Evolutionary conservation across 2,113 vertebrate species (phyloP), one percentile per base, ranked within the genome.

Genomic region (Urocolius indicus): DNA sequence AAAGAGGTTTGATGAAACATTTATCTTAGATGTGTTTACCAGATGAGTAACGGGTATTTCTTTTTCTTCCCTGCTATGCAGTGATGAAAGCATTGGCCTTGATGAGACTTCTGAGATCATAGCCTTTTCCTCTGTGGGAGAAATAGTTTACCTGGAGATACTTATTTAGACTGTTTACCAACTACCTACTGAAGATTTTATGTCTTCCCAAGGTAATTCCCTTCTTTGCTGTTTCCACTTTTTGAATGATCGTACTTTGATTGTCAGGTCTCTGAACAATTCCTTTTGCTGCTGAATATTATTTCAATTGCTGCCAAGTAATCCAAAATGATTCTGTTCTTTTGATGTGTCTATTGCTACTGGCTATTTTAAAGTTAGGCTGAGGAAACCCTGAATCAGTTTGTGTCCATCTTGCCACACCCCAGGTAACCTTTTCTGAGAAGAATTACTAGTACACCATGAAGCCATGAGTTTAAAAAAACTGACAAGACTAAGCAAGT

Each of bases 41-140:
- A 62, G 29, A 45, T 38, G 51, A 84, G 69, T 92, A 92, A 69
- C 43, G 32, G 46, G 15, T 66, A 32, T 46, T 83, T 86, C 6
- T 90, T 85, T 58, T 69, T 55, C 2, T 6, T 84, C 15, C 66
- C 6, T 34, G 62, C 29, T 4, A 4, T 54, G 30, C 21, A 18
- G 34, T 79, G 23, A 45, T 26, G 24, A 49, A 92, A 65, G 10
- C 2, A 0, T 46, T 72, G 49, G 27, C 20, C 58, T 62, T 51
- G 32, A 38, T 4, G 10, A 26, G 13, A 73, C 10, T 65, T 82
- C 0, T 0, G 29, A 22, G 9, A 68, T 86, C 2, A 5, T 32
- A 73, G 13, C 6, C 9, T 85, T 79, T 48, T 82, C 5, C 22
- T 61, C 52, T 75, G 36, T 67, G 72, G 16, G 10, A 79, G 17